phyloP scores from a whole-genome alignment of 2,797 vertebrate species.

The Vipera latastei region DNA sequence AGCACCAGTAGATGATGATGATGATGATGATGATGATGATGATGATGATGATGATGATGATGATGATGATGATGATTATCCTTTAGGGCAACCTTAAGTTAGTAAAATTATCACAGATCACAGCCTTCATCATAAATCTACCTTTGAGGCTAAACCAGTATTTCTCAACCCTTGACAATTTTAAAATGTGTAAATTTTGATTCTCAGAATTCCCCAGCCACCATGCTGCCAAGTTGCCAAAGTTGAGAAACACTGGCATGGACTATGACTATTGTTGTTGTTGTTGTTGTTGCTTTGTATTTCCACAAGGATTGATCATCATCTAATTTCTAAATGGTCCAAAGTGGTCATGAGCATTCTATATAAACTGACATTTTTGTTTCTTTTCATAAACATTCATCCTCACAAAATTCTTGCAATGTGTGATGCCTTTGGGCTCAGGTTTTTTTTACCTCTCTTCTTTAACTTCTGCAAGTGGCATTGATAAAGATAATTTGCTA shows the following conservation, averaged over 20 bases:
- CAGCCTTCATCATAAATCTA: background rate
- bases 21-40: too few species aligned
- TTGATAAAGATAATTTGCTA: background rate
- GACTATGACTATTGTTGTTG: background rate
- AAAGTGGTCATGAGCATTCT: too few species aligned
- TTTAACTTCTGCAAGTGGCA: too few species aligned
- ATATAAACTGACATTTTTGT: too few species aligned
- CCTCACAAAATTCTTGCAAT: too few species aligned
- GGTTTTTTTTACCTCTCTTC: too few species aligned
- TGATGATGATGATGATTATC: background rate
- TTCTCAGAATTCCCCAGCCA: background rate
- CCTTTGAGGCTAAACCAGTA: background rate
- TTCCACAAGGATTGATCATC: background rate
- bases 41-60: too few species aligned
- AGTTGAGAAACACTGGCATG: background rate
- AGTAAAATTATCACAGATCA: background rate
- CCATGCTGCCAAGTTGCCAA: background rate
- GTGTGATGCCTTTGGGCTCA: too few species aligned
- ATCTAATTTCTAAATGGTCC: background rate
- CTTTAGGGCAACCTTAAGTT: background rate
- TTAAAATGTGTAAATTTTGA: background rate
- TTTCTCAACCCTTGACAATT: background rate
- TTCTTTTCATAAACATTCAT: too few species aligned
- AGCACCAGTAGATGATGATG: background rate
- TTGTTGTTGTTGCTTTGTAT: too few species aligned